Base-by-base conservation (phyloP, 2,888 invertebrate genomes). In the Heliconius charithonia region DNA sequence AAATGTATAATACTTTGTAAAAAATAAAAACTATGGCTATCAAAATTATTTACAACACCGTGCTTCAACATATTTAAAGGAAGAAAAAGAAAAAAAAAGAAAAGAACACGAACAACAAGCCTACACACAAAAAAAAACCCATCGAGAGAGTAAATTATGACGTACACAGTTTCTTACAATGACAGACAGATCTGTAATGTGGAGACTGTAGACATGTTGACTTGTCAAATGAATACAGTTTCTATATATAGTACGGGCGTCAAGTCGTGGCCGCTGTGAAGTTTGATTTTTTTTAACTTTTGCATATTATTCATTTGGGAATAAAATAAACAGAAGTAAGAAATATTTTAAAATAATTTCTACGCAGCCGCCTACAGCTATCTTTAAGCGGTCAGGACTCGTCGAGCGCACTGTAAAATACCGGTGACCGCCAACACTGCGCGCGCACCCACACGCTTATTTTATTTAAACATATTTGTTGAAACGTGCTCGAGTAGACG, bases 181-280 rank as follows among this genome's bases (percentile, higher is more conserved):
- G 72, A 59, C 59, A 72, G 72, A 59, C 72, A 72, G 72, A 59
- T 59, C 32, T 59, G 32, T 71, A 32, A 72, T 56, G 71, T 32
- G 51, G 10, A n/a, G n/a, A 59, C 72, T 22, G 56, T n/a, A 32
- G 59, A 32, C 72, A 19, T n/a, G 59, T 37, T 16, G 32, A n/a
- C 59, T 37, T 59, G 72, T 59, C 32, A 16, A 56, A 71, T 10
- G 32, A 37, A 32, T 19, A 72, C 37, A 4, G 71, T 71, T 71
- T 32, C 32, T 16, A 56, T 51, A 71, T 29, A 69, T 10, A 69
- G n/a, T 41, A 7, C n/a, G 3, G 25, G 4, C 25, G 41, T 7
- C 25, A 37, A 37, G 59, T 59, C 3, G 10, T 59, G n/a, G n/a
- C 59, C 10, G n/a, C 10, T 59, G 9, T 22, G n/a, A 56, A 7